These are phyloP conservation scores for Caenorhabditis panamensis DNA, from an alignment of 2,888 invertebrate genomes.

Conservation along the genomic window DNA sequence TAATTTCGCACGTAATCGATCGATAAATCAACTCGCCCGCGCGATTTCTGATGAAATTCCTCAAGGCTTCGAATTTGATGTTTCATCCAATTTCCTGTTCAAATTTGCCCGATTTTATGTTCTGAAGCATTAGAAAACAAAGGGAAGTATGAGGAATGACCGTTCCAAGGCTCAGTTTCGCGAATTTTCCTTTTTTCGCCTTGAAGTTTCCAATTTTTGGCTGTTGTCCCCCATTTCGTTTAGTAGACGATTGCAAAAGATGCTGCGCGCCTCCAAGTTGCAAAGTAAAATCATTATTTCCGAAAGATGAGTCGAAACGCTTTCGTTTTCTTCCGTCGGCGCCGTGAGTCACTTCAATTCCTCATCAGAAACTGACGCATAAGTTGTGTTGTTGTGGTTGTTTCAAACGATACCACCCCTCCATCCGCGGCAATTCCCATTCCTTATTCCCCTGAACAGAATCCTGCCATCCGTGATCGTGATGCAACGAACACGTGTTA, in stretches of 20 bases:
- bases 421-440: background rate
- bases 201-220: no score
- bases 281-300: background rate
- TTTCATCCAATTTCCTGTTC: no score
- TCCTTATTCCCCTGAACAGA: background rate
- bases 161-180: no score
- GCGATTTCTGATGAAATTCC: background rate
- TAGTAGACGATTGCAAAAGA: no score
- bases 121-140: no score
- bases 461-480: background rate
- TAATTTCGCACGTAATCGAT: background rate
- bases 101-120: no score
- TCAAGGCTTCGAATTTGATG: no score
- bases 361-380: slow-evolving; percentile 28
- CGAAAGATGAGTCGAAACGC: background rate
- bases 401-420: slow-evolving; percentile 1
- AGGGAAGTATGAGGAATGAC: no score
- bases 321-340: slow-evolving; percentile 9
- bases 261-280: background rate
- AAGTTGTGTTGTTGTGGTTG: background rate
- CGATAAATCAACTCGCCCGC: background rate
- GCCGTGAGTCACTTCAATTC: slow-evolving; percentile 9
- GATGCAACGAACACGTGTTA: slow-evolving; percentile 9
- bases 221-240: no score
- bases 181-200: no score